Percentiles rank a stretch among this genome's conserved stretches.
Conservation (phyloP, 92 coral and sea anemone genomes). For the Palythoa grandiflora region DNA sequence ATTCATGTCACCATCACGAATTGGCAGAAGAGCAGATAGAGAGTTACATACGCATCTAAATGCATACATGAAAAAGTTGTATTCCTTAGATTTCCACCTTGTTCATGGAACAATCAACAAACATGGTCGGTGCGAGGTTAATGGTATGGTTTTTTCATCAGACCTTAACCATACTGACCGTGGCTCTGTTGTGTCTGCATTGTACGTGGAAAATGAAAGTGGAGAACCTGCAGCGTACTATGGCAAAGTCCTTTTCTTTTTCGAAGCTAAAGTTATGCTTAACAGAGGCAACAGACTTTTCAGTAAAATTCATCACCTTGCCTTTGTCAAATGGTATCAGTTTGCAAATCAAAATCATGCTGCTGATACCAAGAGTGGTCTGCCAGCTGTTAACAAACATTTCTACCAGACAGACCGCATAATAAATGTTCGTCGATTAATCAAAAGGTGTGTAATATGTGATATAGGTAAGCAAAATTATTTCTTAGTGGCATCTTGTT, state of each 20-base stretch:
- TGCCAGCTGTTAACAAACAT: not conserved
- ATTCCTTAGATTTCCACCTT: not conserved
- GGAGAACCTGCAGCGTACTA: slow-evolving; percentile 31
- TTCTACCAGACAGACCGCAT: not conserved
- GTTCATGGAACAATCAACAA: slow-evolving; percentile 55
- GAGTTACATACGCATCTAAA: not conserved
- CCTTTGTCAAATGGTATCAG: slow-evolving; percentile 52
- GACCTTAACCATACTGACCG: slow-evolving; percentile 49
- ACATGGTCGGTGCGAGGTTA: slow-evolving; percentile 58
- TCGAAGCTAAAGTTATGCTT: slow-evolving; percentile 36
- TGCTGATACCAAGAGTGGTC: not conserved
- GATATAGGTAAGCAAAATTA: not conserved
- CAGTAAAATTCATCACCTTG: slow-evolving; percentile 37
- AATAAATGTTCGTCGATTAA: not conserved
- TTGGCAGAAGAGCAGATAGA: not conserved
- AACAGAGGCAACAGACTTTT: not conserved
- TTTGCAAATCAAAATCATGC: slow-evolving; percentile 36
- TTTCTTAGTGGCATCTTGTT: not conserved
- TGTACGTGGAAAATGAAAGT: slow-evolving; percentile 41
- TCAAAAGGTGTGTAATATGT: not conserved
- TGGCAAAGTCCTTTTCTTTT: slow-evolving; percentile 48
- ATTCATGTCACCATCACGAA: not conserved
- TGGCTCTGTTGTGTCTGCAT: slow-evolving; percentile 32
- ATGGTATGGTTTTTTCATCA: slow-evolving; percentile 54
- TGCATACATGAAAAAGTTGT: slow-evolving; percentile 9